Conservation (phyloP, 2,113 vertebrate genomes). For the Lanius collurio region DNA sequence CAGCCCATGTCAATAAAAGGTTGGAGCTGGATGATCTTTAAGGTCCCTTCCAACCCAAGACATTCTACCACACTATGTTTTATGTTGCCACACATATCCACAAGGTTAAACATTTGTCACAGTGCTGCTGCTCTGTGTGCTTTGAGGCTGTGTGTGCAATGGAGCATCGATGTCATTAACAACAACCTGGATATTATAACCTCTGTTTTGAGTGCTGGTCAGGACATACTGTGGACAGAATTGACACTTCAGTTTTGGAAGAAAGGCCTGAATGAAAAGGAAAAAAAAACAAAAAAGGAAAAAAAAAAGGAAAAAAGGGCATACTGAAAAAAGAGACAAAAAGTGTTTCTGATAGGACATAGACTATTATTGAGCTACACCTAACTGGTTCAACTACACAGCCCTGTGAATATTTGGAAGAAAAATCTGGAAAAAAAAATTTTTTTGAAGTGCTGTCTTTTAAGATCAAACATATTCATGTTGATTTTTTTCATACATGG, state of each 20-base stretch:
- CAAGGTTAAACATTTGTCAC: background rate
- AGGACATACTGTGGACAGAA: background rate
- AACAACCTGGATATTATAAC: background rate
- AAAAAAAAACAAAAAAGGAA: background rate
- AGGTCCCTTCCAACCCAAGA: background rate
- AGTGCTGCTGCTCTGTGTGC: background rate
- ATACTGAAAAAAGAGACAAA: background rate
- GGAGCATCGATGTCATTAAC: background rate
- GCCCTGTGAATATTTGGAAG: background rate
- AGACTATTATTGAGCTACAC: background rate
- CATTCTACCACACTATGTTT: background rate
- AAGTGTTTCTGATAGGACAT: background rate
- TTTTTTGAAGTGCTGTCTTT: background rate
- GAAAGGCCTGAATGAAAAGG: background rate
- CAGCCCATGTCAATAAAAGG: too few relatives aligned
- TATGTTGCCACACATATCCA: background rate
- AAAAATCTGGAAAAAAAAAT: background rate
- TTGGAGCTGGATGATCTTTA: background rate
- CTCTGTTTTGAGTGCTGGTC: background rate
- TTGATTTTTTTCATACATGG: background rate
- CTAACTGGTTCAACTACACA: background rate
- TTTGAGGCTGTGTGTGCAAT: background rate
- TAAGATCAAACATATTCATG: background rate
- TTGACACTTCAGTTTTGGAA: background rate
- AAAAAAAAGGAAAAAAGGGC: rapidly evolving